Conservation (phyloP, 53 echinoderm and acorn worm species). For the Pentamera pediparva region DNA sequence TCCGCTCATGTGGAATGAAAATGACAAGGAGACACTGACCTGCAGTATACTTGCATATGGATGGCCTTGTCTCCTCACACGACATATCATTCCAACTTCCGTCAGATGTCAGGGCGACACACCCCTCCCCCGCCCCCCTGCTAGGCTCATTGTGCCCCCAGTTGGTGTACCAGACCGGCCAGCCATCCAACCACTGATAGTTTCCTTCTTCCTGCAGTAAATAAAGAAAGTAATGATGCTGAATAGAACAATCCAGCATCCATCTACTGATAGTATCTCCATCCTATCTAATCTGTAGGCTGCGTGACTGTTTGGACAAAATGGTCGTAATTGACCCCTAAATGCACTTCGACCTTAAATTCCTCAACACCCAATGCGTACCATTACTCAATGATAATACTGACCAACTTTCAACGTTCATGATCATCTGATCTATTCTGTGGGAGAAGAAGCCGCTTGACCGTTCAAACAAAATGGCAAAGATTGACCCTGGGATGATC, state of each 20-base stretch:
- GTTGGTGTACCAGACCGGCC: slow-evolving; percentile 33
- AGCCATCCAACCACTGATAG: slow-evolving; percentile 8
- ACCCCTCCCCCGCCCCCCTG: slow-evolving; percentile 1
- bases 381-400: too few relatives aligned
- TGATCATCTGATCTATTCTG: too few relatives aligned
- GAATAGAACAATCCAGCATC: neutral
- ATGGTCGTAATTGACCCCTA: too few relatives aligned
- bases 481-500: too few relatives aligned
- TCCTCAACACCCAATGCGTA: too few relatives aligned
- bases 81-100: slow-evolving; percentile 14
- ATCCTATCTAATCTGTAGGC: too few relatives aligned
- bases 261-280: too few relatives aligned
- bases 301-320: too few relatives aligned
- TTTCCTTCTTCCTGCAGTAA: neutral
- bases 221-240: neutral
- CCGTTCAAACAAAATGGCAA: too few relatives aligned
- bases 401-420: too few relatives aligned
- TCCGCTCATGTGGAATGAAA: neutral
- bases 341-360: too few relatives aligned
- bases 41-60: slow-evolving; percentile 6
- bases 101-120: slow-evolving; percentile 12
- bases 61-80: neutral
- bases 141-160: slow-evolving; percentile 25
- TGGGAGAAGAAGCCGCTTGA: too few relatives aligned
- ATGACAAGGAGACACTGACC: neutral